Evolutionary conservation across 1,140 invertebrate species (phyloP).

Genomic region (Centruroides sculpturatus): DNA sequence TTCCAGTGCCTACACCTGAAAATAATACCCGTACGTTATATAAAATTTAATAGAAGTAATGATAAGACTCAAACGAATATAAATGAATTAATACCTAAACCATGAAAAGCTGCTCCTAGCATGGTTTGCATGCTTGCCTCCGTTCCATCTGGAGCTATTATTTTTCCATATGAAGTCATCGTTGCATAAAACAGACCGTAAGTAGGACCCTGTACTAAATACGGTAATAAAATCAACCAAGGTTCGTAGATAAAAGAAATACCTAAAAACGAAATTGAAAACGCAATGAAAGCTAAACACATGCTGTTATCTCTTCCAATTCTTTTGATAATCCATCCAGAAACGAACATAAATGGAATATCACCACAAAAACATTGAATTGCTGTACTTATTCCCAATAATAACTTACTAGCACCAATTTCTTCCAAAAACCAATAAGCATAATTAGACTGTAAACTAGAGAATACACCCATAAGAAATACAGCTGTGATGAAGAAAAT

Average conservation of each 20-base stretch:
- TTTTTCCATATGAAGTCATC: slow-evolving; percentile 74
- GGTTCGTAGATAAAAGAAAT: slow-evolving; percentile 66
- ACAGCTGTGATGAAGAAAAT: slow-evolving; percentile 42
- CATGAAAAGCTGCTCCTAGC: slow-evolving; percentile 26
- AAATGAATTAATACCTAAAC: too few relatives aligned
- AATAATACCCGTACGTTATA: too few relatives aligned
- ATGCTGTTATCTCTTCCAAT: slow-evolving; percentile 69
- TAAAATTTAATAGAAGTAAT: too few relatives aligned
- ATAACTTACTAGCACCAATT: slow-evolving; percentile 36
- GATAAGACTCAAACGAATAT: too few relatives aligned
- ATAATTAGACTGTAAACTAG: slow-evolving; percentile 73
- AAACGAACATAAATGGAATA: slow-evolving; percentile 72
- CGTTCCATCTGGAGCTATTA: slow-evolving; percentile 65
- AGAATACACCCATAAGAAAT: slow-evolving; percentile 63
- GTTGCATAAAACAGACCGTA: slow-evolving; percentile 73
- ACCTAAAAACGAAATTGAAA: slow-evolving; percentile 55
- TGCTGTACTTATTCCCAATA: slow-evolving; percentile 50
- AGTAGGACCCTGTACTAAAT: slow-evolving; percentile 67
- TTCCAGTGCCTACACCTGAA: too few relatives aligned
- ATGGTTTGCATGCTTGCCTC: slow-evolving; percentile 39
- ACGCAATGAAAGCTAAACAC: slow-evolving; percentile 53
- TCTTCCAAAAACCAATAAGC: slow-evolving; percentile 33
- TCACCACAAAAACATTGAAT: slow-evolving; percentile 52
- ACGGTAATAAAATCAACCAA: slow-evolving; percentile 57
- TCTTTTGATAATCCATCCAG: slow-evolving; percentile 60